A percentile compares a stretch with the other conserved stretches of the same genome.
phyloP scores from a whole-genome alignment of 2,888 invertebrate species.

The Conchocele bisecta region DNA sequence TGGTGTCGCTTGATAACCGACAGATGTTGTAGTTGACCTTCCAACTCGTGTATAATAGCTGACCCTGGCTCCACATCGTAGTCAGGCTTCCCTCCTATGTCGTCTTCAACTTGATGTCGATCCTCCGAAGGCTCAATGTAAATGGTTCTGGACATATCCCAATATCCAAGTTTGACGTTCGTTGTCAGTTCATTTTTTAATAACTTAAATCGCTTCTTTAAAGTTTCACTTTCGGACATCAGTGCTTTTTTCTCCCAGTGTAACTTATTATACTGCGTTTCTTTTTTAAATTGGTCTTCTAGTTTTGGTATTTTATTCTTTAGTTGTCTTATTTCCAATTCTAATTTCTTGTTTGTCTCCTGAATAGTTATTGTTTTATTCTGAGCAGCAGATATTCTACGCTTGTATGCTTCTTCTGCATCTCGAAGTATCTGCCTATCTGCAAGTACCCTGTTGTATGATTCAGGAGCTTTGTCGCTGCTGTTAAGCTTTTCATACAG shows the following conservation, averaged over 20 bases:
- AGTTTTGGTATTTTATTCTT: neutral
- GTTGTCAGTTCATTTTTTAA: no score
- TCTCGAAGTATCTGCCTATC: slow-evolving; percentile 45
- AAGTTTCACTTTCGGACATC: slow-evolving; percentile 13
- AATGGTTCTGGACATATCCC: neutral
- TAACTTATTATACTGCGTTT: neutral
- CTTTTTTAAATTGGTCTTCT: neutral
- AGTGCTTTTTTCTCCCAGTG: slow-evolving; percentile 17
- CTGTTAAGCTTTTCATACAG: no score
- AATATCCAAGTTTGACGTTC: neutral
- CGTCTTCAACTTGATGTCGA: no score
- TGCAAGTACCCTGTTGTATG: slow-evolving; percentile 41
- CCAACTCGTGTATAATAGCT: no score
- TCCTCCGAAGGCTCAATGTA: no score
- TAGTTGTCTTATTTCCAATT: slow-evolving; percentile 13
- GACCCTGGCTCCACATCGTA: no score
- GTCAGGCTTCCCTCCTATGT: no score
- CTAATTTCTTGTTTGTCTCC: slow-evolving; percentile 12
- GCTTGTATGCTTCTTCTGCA: slow-evolving; percentile 47
- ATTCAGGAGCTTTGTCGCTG: no score
- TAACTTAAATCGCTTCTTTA: no score
- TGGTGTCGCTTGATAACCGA: no score
- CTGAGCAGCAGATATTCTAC: slow-evolving; percentile 36
- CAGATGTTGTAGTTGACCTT: no score
- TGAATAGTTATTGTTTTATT: slow-evolving; percentile 32